Base-by-base conservation (phyloP, 2,888 invertebrate genomes). In the Mesorhabditis spiculigera region DNA sequence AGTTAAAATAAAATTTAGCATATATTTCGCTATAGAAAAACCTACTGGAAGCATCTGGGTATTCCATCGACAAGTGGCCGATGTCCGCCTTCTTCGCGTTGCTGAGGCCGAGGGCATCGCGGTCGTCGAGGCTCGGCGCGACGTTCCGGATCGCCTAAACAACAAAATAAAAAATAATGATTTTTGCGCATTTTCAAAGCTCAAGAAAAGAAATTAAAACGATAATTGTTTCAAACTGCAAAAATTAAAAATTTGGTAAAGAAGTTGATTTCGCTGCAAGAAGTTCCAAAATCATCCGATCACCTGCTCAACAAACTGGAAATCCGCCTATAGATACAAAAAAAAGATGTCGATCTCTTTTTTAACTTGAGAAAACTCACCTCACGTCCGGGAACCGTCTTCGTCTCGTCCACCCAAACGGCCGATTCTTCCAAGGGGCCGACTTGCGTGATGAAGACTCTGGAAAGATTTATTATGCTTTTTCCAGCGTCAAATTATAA, bases 381-480 rank as follows among this genome's bases (percentile, higher is more conserved):
- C 65, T 82, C 84, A 72, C 85, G 68, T 4, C 84, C 84, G 4
- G 84, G 84, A 6, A 86, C 82, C 8, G 83, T 84, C 70, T 94
- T 89, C 0, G 93, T 91, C 88, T 98, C 98, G 87, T 98, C 96
- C 1, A 97, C 93, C 97, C 97, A 98, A 4, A 98, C 94, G 5
- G 96, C 95, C 80, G 94, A 95, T 86, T 97, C 97, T 86, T 97
- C 96, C 78, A 95, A 91, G 0, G 96, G 95, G 13, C 88, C 88
- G 71, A 87, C 87, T 73, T 88, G 79, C 10, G 76, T 74, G 68
- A 80, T 80, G 71, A 80, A 78, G 5, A 80, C 78, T 10, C 75
- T 72, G 41, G 68, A 69, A 71, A n/a, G n/a, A 45, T 41, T 43
- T 43, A 66, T 45, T n/a, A 58, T 58, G 10, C 58, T 2, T 28